Evolutionary conservation across 1,140 invertebrate species (phyloP).

Genomic region (Tetramorium simillimum): DNA sequence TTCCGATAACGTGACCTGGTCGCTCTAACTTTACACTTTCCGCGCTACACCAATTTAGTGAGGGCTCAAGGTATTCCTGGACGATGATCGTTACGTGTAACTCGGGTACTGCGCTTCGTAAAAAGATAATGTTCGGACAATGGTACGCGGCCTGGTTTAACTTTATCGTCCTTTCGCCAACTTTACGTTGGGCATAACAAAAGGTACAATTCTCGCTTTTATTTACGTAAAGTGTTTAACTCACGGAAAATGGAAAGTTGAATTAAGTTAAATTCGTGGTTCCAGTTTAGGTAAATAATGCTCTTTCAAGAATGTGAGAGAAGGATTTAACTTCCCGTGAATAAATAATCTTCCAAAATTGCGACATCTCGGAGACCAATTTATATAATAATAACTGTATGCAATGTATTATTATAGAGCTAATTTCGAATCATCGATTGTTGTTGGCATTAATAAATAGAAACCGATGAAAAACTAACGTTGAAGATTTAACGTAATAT

Average conservation of each 20-base stretch:
- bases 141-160: slow-evolving; percentile 29
- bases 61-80: slow-evolving; percentile 40
- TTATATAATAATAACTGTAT: not conserved
- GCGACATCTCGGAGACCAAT: too few species aligned
- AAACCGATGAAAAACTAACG: not conserved
- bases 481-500: not conserved
- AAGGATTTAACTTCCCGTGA: not conserved
- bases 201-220: slow-evolving; percentile 16
- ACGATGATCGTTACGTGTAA: slow-evolving; percentile 31
- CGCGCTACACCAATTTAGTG: not conserved
- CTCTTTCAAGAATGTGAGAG: not conserved
- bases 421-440: not conserved
- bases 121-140: slow-evolving; percentile 46
- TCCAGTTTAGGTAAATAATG: not conserved
- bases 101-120: not conserved
- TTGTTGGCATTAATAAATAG: not conserved
- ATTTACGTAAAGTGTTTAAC: not conserved
- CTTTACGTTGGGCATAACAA: slow-evolving; percentile 9
- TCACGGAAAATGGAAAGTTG: not conserved
- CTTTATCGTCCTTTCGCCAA: slow-evolving; percentile 6
- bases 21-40: not conserved
- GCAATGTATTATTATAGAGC: not conserved
- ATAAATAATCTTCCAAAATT: slow-evolving; percentile 17
- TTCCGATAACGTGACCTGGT: slow-evolving; percentile 30
- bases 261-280: not conserved